Evolutionary conservation across 2,888 invertebrate species (phyloP).

Genomic region (Mythimna impura): DNA sequence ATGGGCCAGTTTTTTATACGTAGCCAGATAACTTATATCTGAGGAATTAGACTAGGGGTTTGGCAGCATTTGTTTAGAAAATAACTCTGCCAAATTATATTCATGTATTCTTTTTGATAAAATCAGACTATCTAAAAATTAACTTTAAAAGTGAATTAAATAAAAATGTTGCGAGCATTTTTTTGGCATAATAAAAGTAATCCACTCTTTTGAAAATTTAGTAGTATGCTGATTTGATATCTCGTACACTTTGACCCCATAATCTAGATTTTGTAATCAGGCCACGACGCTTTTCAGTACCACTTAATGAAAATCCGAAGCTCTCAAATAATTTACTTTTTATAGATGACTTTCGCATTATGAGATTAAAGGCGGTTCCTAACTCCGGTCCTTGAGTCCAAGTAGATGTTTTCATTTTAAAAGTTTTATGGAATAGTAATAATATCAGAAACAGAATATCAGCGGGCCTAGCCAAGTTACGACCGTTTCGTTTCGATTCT

Average conservation of each 20-base stretch:
- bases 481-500: too few relatives aligned
- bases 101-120: not conserved
- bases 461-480: too few relatives aligned
- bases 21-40: not conserved
- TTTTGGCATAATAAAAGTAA: not conserved
- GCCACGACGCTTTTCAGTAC: constrained; percentile 12
- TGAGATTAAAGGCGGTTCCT: constrained; percentile 9
- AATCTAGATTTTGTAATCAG: constrained; percentile 19
- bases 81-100: not conserved
- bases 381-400: not conserved
- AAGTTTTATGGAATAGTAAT: constrained; percentile 4
- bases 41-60: not conserved
- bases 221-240: constrained; percentile 26
- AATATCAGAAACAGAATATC: too few relatives aligned
- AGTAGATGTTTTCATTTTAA: constrained; percentile 8
- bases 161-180: not conserved
- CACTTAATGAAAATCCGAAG: constrained; percentile 13
- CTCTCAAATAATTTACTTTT: constrained; percentile 18
- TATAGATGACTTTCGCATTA: constrained; percentile 13
- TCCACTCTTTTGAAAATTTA: not conserved
- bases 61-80: too few relatives aligned
- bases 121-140: not conserved
- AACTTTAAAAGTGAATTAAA: not conserved
- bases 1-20: not conserved
- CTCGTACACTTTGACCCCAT: not conserved